These are phyloP conservation scores for Podabrus alpinus DNA, from an alignment of 2,888 invertebrate species.

Conservation along the genomic window DNA sequence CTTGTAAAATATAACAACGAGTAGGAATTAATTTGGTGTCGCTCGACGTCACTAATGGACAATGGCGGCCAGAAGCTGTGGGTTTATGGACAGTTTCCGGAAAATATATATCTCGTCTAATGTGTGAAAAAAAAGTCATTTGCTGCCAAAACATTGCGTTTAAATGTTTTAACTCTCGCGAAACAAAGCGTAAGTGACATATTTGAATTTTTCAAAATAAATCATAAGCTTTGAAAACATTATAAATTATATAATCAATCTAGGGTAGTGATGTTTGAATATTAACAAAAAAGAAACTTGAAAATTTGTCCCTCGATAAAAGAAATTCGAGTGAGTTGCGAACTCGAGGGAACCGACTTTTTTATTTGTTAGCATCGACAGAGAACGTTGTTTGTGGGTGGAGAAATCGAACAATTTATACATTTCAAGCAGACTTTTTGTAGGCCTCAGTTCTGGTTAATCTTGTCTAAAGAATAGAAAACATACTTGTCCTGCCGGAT, in stretches of 20 bases:
- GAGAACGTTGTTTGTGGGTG: slow-evolving; percentile 44
- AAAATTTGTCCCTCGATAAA: slow-evolving; percentile 41
- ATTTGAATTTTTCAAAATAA: neutral
- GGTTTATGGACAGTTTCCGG: slow-evolving; percentile 39
- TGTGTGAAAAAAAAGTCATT: slow-evolving; percentile 31
- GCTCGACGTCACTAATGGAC: slow-evolving; percentile 44
- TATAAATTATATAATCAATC: slow-evolving; percentile 20
- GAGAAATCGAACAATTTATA: slow-evolving; percentile 45
- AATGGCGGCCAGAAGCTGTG: slow-evolving; percentile 42
- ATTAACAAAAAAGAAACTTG: slow-evolving; percentile 25
- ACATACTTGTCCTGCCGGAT: slow-evolving; percentile 21
- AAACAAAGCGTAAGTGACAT: neutral
- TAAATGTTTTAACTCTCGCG: neutral
- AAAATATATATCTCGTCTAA: slow-evolving; percentile 32
- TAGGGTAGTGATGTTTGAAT: slow-evolving; percentile 23
- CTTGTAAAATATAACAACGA: slow-evolving; percentile 41
- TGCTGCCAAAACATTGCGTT: slow-evolving; percentile 20
- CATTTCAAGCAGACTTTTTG: slow-evolving; percentile 39
- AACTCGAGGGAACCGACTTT: slow-evolving; percentile 40
- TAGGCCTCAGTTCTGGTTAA: slow-evolving; percentile 26
- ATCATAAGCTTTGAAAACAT: neutral
- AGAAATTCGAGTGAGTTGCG: slow-evolving; percentile 37
- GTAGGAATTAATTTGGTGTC: slow-evolving; percentile 41
- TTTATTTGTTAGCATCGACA: slow-evolving; percentile 45
- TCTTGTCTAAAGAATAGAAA: slow-evolving; percentile 26